Base-by-base conservation (phyloP, 2,888 invertebrate species). In the Polydrusus tereticollis region DNA sequence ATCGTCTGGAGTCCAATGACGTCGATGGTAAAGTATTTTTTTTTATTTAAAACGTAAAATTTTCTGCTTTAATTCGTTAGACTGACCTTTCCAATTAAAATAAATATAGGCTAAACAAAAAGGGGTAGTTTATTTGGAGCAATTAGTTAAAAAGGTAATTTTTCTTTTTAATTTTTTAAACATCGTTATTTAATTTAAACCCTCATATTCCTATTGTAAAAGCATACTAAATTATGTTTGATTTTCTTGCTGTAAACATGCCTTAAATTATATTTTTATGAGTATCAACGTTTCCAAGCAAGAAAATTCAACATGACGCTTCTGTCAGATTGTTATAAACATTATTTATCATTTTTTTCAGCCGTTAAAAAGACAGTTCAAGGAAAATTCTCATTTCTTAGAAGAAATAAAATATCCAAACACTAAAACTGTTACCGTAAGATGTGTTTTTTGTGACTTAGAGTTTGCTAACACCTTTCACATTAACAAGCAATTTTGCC, bases 131-230 rank as follows among this genome's bases (percentile, higher is more conserved):
- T 14, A 14, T 50, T 10, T 33, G 68, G 63, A 78, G 80, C 81
- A 81, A 80, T 81, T 81, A 80, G 80, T 81, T 80, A 74, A 80
- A 80, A 78, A 79, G 78, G 79, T 79, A 79, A 79, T 67, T 60
- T 72, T 57, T 63, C 33, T 65, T 63, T 70, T 58, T 64, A 57
- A 26, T 50, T 55, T 55, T 47, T 57, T 41, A 59, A 23, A 16
- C 1, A 45, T 59, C 16, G 14, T 38, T 47, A n/a, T 33, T 63
- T 36, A 47, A 23, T 65, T 65, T 41, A 41, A 45, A 26, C 14
- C n/a, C 47, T 36, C 20, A 12, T 7, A 38, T 45, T 18, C 26
- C 66, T 14, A 4, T 52, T 16, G 12, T 10, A 33, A 57, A 12
- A 5, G 18, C 43, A 41, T 12, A 59, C 38, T 43, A 43, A 59